These are phyloP conservation scores for Apeira syringaria DNA, from an alignment of 2,888 invertebrate species.

Conservation along the genomic window DNA sequence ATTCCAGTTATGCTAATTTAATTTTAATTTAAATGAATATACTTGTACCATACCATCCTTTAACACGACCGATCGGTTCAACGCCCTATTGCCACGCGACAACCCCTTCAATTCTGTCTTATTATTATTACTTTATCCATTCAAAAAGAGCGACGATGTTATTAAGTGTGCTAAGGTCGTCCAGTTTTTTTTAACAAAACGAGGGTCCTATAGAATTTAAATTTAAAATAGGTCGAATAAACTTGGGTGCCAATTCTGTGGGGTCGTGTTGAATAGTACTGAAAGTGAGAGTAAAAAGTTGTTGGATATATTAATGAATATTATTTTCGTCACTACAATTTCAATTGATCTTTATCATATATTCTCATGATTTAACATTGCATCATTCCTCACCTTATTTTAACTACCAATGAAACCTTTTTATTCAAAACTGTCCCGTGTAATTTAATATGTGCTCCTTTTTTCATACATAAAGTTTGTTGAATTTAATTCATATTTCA, in stretches of 20 bases:
- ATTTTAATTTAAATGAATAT: no score
- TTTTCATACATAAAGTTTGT: no score
- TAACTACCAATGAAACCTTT: no score
- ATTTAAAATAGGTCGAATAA: constrained; percentile 39
- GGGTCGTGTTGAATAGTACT: constrained; percentile 26
- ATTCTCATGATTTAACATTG: constrained; percentile 13
- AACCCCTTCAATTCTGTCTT: constrained; percentile 45
- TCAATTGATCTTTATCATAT: constrained; percentile 1
- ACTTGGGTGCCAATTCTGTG: constrained; percentile 48
- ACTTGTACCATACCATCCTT: constrained; percentile 14
- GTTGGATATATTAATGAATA: constrained; percentile 15
- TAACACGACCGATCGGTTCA: constrained; percentile 52
- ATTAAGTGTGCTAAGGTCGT: constrained; percentile 70
- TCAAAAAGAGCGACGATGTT: constrained; percentile 45
- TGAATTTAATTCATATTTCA: no score
- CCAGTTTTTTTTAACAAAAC: constrained; percentile 38
- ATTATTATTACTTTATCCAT: constrained; percentile 56
- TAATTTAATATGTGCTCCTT: no score
- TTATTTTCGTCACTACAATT: constrained; percentile 11
- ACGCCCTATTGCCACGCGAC: constrained; percentile 70
- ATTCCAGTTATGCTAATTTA: no score
- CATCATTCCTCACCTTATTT: no score
- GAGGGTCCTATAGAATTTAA: constrained; percentile 43
- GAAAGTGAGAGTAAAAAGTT: constrained; percentile 12
- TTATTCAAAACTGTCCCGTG: no score